phyloP scores from a whole-genome alignment of 2,888 invertebrate genomes.

The Polydrusus tereticollis region DNA sequence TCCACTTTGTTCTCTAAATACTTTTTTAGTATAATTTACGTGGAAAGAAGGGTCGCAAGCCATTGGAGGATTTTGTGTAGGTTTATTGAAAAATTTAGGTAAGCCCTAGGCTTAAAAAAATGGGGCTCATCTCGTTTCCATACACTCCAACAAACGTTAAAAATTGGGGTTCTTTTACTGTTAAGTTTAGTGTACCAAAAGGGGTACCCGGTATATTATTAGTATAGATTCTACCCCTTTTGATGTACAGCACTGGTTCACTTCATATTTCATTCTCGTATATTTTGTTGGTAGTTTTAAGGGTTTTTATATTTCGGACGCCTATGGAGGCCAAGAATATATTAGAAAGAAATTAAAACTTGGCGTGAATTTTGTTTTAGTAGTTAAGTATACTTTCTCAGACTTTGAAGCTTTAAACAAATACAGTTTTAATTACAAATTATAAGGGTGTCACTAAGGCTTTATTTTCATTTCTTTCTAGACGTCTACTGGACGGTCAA shows the following conservation, averaged over 20 bases:
- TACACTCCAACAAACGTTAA: constrained; percentile 33
- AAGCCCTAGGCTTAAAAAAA: not conserved
- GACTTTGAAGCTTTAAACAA: not conserved
- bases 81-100: not conserved
- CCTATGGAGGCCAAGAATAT: constrained; percentile 1
- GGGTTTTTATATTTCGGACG: constrained; percentile 26
- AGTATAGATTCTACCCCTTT: constrained; percentile 15
- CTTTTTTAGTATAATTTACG: too few species aligned
- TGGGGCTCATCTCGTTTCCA: constrained; percentile 27
- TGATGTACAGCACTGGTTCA: constrained; percentile 36
- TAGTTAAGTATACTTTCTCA: not conserved
- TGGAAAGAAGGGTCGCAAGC: not conserved
- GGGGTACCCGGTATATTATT: constrained; percentile 8
- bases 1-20: too few species aligned
- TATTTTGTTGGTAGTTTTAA: constrained; percentile 31
- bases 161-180: constrained; percentile 40
- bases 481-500: not conserved
- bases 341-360: constrained; percentile 7
- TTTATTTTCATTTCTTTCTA: constrained; percentile 14
- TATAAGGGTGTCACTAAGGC: not conserved
- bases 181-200: constrained; percentile 21
- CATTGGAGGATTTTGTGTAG: not conserved
- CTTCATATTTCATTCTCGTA: constrained; percentile 32
- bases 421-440: not conserved
- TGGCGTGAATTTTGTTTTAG: not conserved